Evolutionary conservation across 2,113 vertebrate genomes (phyloP).

Genomic region (Leptodactylus fuscus): DNA sequence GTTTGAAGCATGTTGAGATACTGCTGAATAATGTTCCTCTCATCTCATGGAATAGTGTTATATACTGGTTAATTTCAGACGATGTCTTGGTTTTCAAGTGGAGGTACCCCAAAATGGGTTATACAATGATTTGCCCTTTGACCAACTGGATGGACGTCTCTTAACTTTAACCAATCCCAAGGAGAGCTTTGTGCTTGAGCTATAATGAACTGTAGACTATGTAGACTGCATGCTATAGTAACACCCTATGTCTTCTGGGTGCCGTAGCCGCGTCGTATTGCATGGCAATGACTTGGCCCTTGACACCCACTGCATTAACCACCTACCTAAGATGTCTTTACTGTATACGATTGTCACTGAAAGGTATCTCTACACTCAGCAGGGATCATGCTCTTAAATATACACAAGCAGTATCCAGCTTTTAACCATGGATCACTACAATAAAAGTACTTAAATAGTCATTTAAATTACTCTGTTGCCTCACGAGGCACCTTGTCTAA

Average conservation of each 20-base stretch:
- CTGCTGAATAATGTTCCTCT: too few species aligned
- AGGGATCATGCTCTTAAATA: neutral
- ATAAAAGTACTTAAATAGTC: slow-evolving; percentile 26
- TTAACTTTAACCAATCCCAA: too few species aligned
- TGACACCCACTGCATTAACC: neutral
- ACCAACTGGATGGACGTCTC: too few species aligned
- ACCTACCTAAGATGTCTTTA: neutral
- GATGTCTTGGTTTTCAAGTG: too few species aligned
- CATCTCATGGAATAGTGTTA: too few species aligned
- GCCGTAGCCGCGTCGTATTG: neutral
- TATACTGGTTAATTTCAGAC: too few species aligned
- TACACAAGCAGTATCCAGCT: slow-evolving; percentile 25
- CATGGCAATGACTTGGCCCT: slow-evolving; percentile 15
- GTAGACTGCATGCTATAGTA: too few species aligned
- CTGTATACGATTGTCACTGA: slow-evolving; percentile 18
- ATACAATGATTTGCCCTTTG: too few species aligned
- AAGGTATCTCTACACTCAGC: slow-evolving; percentile 8
- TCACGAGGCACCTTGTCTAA: slow-evolving; percentile 28
- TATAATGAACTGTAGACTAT: too few species aligned
- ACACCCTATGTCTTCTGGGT: neutral
- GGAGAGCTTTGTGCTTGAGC: too few species aligned
- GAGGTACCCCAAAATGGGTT: too few species aligned
- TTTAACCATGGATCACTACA: neutral
- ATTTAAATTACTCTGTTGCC: slow-evolving; percentile 33
- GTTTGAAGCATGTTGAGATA: too few species aligned